A percentile compares a stretch with the other conserved stretches of the same genome.
phyloP scores from a whole-genome alignment of 2,113 vertebrate species.

The Butorides virescens region DNA sequence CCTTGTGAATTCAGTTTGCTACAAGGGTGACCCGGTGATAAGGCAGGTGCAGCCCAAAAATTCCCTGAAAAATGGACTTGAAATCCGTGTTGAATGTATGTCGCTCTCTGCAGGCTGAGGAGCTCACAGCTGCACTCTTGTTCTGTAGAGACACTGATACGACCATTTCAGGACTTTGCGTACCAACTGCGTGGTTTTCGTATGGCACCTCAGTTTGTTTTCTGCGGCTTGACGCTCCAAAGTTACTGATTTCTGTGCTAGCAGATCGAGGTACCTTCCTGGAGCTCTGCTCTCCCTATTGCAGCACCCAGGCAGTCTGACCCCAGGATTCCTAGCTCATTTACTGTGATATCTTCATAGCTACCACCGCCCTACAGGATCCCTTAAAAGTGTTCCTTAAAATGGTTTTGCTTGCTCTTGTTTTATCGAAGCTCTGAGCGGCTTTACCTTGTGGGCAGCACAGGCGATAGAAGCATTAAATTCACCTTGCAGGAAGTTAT shows the following conservation, averaged over 20 bases:
- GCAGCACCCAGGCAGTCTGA: neutral
- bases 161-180: neutral
- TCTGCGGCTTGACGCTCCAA: neutral
- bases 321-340: neutral
- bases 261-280: neutral
- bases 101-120: neutral
- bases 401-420: neutral
- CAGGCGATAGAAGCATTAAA: neutral
- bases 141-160: fast-evolving
- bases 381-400: neutral
- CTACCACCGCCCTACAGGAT: neutral
- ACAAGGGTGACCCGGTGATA: neutral
- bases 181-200: neutral
- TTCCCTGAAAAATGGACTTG: neutral
- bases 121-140: neutral
- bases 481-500: neutral
- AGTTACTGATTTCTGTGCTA: neutral
- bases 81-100: neutral
- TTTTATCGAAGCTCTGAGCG: neutral
- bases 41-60: neutral
- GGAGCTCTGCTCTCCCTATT: neutral
- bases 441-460: neutral
- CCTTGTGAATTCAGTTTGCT: neutral
- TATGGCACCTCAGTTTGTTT: neutral
- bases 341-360: neutral